Percentiles rank a stretch among this genome's conserved stretches.
These are phyloP conservation scores for Agrenia bidenticulata DNA, from an alignment of 2,888 invertebrate species.

Conservation along the genomic window DNA sequence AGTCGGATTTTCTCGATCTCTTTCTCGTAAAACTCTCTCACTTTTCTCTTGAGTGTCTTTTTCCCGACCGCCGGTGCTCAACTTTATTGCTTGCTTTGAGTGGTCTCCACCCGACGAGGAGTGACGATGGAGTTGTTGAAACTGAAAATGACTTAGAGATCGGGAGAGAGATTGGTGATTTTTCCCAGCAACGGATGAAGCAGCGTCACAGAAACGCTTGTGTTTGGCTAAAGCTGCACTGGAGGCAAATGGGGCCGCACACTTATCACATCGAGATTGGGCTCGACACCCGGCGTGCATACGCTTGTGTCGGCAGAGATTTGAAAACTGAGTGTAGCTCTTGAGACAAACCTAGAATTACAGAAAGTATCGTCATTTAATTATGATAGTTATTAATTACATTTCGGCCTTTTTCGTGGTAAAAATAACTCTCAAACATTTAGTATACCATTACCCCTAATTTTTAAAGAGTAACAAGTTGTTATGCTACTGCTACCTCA, in stretches of 20 bases:
- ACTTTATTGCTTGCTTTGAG: slow-evolving; percentile 8
- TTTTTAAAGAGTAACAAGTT: too few species aligned
- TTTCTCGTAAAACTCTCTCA: slow-evolving; percentile 4
- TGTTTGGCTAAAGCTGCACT: slow-evolving; percentile 91
- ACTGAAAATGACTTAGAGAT: slow-evolving; percentile 20
- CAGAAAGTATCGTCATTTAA: too few species aligned
- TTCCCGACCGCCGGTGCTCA: slow-evolving; percentile 3
- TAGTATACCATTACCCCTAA: too few species aligned
- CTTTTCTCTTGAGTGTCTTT: slow-evolving; percentile 5
- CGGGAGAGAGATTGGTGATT: slow-evolving; percentile 17
- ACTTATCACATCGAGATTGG: slow-evolving; percentile 91
- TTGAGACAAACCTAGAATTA: slow-evolving; percentile 93
- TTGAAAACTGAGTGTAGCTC: slow-evolving; percentile 98
- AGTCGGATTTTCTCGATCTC: slow-evolving; percentile 8
- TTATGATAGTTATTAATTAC: too few species aligned
- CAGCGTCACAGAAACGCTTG: slow-evolving; percentile 90
- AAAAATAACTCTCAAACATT: too few species aligned
- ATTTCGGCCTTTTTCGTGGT: too few species aligned
- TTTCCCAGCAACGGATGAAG: slow-evolving; percentile 47
- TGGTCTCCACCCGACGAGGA: neutral
- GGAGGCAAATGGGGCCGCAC: slow-evolving; percentile 88
- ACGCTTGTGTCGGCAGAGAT: slow-evolving; percentile 97
- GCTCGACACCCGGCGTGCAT: slow-evolving; percentile 96
- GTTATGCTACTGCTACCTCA: too few species aligned
- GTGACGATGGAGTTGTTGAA: slow-evolving; percentile 15